Conservation (phyloP, 35 echinoderm and acorn worm genomes). For the Apostichopus parvimensis region DNA sequence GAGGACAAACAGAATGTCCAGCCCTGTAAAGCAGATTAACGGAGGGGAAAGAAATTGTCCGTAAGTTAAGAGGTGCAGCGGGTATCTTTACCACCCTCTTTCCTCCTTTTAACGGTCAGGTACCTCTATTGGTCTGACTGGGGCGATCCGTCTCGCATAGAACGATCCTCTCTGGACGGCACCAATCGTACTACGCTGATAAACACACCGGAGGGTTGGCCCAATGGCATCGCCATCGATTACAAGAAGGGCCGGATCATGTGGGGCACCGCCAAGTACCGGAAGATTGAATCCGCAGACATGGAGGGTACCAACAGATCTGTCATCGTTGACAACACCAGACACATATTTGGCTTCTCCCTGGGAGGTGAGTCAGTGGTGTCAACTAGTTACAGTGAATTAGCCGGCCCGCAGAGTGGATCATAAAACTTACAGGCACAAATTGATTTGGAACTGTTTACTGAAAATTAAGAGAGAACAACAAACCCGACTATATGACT, state of each 20-base stretch:
- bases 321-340: conserved; percentile 26
- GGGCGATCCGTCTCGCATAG: conserved; percentile 26
- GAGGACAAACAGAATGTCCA: too few relatives aligned
- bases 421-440: too few relatives aligned
- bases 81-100: too few relatives aligned
- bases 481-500: too few relatives aligned
- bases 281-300: conserved; percentile 22
- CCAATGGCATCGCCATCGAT: conserved; percentile 49
- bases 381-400: not conserved
- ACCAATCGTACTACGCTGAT: conserved; percentile 19
- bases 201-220: conserved; percentile 31
- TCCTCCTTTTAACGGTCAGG: not conserved
- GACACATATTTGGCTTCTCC: conserved; percentile 33
- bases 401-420: too few relatives aligned
- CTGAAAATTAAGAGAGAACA: too few relatives aligned
- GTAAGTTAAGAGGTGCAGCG: too few relatives aligned
- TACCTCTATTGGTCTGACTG: conserved; percentile 53
- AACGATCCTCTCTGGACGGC: conserved; percentile 31
- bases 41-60: too few relatives aligned
- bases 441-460: too few relatives aligned
- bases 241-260: conserved; percentile 23
- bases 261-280: conserved; percentile 47
- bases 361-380: conserved; percentile 14
- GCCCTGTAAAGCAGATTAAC: too few relatives aligned
- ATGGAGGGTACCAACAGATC: conserved; percentile 26